Base-by-base conservation (phyloP, 1,140 invertebrate genomes). In the Araneus ventricosus region DNA sequence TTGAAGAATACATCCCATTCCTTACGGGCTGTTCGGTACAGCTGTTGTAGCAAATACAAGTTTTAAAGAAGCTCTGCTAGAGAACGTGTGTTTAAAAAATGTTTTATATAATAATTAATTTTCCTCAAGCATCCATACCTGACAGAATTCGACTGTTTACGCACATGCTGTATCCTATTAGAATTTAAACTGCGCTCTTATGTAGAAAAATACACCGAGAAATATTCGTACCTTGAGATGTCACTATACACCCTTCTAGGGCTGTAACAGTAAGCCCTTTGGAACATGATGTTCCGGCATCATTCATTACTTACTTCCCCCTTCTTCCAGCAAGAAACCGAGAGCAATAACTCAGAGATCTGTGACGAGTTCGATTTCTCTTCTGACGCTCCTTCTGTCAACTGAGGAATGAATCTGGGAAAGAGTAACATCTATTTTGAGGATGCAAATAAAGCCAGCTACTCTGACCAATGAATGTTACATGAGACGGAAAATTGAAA, bases 391-490 rank as follows among this genome's bases (percentile, higher is more conserved):
- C 67, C 10, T 70, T 70, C 67, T 70, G 84, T 34, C 84, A 85
- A 85, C 7, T 57, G 7, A 10, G 45, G n/a, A 20, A 59, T 34
- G 57, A 59, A 34, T 22, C 45, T 45, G 20, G n/a, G 30, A 20
- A 59, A 34, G n/a, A 45, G 45, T 34, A 85, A 85, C 27, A 45
- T 85, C 45, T 14, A 85, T 59, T 85, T 59, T 85, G 45, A 85
- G 27, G 59, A 88, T 88, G 61, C 61, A 88, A 45, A 41, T 30
- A 70, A 88, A 88, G 57, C 39, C 86, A 61, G 24, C 86, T 67
- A 30, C 39, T 88, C 61, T 27, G 57, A 2, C 34, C 86, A 88
- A 88, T 88, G 61, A 88, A 88, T 88, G 59, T 88, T 88, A 37
- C 34, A 70, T 70, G 61, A 20, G 34, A 37, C 61, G 34, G 1